These are phyloP conservation scores for Pseudoips prasinana DNA, from an alignment of 2,888 invertebrate genomes.

Conservation along the genomic window DNA sequence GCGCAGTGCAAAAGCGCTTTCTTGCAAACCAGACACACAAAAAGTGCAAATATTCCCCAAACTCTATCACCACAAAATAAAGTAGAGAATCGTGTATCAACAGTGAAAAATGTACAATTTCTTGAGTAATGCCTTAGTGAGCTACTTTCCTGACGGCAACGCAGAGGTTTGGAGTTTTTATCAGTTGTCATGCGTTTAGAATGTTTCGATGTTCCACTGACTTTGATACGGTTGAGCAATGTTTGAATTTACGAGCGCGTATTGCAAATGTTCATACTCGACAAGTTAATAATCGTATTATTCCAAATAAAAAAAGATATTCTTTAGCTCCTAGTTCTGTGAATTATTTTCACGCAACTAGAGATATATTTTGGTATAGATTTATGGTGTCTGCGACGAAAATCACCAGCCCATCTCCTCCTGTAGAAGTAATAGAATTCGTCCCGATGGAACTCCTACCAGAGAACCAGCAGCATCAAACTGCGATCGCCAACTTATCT, in stretches of 20 bases:
- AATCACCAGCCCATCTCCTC: too few relatives aligned
- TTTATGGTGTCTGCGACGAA: too few relatives aligned
- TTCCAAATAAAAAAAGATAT: too few relatives aligned
- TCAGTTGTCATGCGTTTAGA: constrained; percentile 27
- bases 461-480: too few relatives aligned
- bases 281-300: too few relatives aligned
- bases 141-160: constrained; percentile 58
- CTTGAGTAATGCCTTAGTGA: constrained; percentile 51
- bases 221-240: constrained; percentile 23
- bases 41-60: constrained; percentile 15
- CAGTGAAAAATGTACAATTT: constrained; percentile 57
- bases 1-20: constrained; percentile 42
- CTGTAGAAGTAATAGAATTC: too few relatives aligned
- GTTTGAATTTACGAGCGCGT: constrained; percentile 19
- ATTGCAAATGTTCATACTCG: too few relatives aligned
- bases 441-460: too few relatives aligned
- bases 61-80: constrained; percentile 17
- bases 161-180: constrained; percentile 35
- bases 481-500: too few relatives aligned
- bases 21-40: constrained; percentile 37
- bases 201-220: constrained; percentile 18
- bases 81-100: constrained; percentile 27
- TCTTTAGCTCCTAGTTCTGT: too few relatives aligned
- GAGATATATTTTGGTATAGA: too few relatives aligned
- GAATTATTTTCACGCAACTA: too few relatives aligned